Conservation (phyloP, 2,888 invertebrate genomes). For the Nomada goodeniana region DNA sequence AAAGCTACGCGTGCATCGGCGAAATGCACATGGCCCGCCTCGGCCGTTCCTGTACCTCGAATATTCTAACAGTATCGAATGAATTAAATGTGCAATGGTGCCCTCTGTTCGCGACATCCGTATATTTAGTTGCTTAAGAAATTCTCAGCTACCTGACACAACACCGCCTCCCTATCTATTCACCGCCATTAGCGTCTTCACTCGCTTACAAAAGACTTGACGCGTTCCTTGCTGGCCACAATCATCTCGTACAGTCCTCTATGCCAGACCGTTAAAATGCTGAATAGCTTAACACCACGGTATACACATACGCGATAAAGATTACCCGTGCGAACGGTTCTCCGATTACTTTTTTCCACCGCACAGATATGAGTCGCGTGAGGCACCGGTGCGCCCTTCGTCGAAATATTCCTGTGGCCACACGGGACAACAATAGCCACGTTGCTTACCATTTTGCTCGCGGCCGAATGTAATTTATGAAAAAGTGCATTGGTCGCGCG, state of each 20-base stretch:
- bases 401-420: conserved; percentile 18
- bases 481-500: not conserved
- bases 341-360: not conserved
- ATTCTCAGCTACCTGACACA: too few relatives aligned
- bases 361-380: too few relatives aligned
- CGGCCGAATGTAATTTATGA: conserved; percentile 25
- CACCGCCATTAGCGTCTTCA: not conserved
- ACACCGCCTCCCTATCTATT: too few relatives aligned
- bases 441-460: too few relatives aligned
- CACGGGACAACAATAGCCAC: not conserved
- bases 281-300: not conserved
- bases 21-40: too few relatives aligned
- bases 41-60: too few relatives aligned
- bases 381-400: not conserved
- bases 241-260: conserved; percentile 7
- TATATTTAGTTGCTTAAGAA: too few relatives aligned
- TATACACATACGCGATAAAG: not conserved
- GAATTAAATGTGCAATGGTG: too few relatives aligned
- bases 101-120: too few relatives aligned
- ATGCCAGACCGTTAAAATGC: not conserved
- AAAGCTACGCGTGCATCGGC: too few relatives aligned
- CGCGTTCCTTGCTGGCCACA: not conserved
- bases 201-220: not conserved
- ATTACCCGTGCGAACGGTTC: not conserved
- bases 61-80: too few relatives aligned